A percentile compares a stretch with the other conserved stretches of the same genome.
phyloP scores from a whole-genome alignment of 2,888 invertebrate species.

The Himalopsyche kuldschensis region DNA sequence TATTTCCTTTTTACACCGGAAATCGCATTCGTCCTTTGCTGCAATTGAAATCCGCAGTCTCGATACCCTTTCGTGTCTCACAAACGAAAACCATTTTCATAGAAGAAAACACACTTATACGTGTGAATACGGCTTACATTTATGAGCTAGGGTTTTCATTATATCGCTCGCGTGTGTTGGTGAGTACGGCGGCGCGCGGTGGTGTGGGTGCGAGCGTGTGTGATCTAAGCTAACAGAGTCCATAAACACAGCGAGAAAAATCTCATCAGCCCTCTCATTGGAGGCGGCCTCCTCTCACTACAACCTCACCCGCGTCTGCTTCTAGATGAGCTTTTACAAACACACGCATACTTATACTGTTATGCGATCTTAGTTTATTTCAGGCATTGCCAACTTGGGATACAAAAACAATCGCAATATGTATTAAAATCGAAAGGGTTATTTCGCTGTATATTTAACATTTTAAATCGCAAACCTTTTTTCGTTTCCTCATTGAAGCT shows the following conservation, averaged over 20 bases:
- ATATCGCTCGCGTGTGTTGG: background rate
- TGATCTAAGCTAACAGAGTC: constrained; percentile 34
- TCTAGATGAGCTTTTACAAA: constrained; percentile 8
- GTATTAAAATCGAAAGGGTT: too few relatives aligned
- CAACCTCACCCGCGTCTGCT: constrained; percentile 12
- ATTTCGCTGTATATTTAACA: too few relatives aligned
- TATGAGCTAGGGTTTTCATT: constrained; percentile 14
- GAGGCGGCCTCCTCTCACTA: constrained; percentile 26
- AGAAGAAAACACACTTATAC: background rate
- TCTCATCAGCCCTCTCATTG: constrained; percentile 40
- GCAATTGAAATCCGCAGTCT: too few relatives aligned
- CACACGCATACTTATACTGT: background rate
- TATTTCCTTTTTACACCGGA: too few relatives aligned
- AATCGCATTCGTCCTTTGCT: too few relatives aligned
- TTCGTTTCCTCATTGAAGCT: too few relatives aligned
- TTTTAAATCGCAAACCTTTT: too few relatives aligned
- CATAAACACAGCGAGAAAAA: constrained; percentile 39
- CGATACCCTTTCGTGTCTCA: background rate
- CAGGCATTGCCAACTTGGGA: background rate
- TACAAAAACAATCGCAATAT: too few relatives aligned
- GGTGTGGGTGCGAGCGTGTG: background rate
- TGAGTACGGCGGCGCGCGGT: background rate
- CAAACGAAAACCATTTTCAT: background rate
- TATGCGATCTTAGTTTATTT: background rate
- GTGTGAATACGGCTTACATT: background rate